Base-by-base conservation (phyloP, 2,797 vertebrate species). In the Pelobates cultripes region DNA sequence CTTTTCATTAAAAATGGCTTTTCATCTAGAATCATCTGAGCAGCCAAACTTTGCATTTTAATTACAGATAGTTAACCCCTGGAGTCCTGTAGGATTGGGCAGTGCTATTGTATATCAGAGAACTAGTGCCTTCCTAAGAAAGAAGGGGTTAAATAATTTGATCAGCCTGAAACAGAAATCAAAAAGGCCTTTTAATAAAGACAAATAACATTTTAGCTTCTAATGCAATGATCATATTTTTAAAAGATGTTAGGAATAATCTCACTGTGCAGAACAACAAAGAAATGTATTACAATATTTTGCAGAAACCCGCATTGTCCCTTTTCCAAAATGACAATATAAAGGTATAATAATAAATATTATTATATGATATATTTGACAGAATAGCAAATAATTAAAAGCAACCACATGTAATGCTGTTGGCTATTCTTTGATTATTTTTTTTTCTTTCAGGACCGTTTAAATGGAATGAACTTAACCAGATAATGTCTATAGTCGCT, bases 1-100 rank as follows among this genome's bases (percentile, higher is more conserved):
- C 92, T 93, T 93, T 94, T 93, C 92, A 93, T 92, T 92, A 92
- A 91, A 92, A 90, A 64, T 86, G 87, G 88, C 91, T 92, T 91
- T 90, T 78, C 89, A 91, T 90, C 88, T 87, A 87, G 86, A 85
- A 86, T 89, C 85, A 80, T 70, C 69, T 87, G 91, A 89, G 90
- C 91, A 92, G 90, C 88, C 90, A 89, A 92, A 88, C 87, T 88
- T 88, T 89, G 93, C 90, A 93, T 94, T 89, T 92, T 94, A 94
- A 94, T 94, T 92, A 93, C 87, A 88, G 89, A 87, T 89, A 89
- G 88, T 83, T 91, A 93, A 84, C 82, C 82, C 77, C 3, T 76
- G 43, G 6, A 47, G 42, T 80, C 60, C 68, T 40, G 68, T 41
- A 75, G n/a, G 44, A 55, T 14, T 55, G 64, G 4, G 6, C 66